Conservation (phyloP, 2,888 invertebrate species). For the Nemotelus pantherinus region DNA sequence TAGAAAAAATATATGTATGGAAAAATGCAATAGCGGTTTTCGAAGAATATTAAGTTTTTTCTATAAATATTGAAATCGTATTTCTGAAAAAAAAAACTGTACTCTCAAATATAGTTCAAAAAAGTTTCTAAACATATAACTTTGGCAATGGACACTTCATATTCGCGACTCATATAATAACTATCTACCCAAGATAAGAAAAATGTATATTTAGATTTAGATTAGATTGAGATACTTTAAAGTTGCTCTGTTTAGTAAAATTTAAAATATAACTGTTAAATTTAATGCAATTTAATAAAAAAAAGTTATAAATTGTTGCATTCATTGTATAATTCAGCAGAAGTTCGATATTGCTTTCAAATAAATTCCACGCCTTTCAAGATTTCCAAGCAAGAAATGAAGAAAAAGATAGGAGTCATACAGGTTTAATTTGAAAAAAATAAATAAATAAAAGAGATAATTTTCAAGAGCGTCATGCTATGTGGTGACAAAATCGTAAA, state of each 20-base stretch:
- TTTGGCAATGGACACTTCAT: too few relatives aligned
- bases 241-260: slow-evolving; percentile 18
- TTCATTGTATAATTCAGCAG: slow-evolving; percentile 21
- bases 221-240: not conserved
- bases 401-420: slow-evolving; percentile 37
- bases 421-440: slow-evolving; percentile 25
- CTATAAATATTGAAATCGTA: not conserved
- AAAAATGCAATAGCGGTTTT: too few relatives aligned
- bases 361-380: slow-evolving; percentile 41
- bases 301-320: slow-evolving; percentile 25
- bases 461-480: slow-evolving; percentile 34
- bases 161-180: too few relatives aligned
- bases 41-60: not conserved
- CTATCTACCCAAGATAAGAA: slow-evolving; percentile 13
- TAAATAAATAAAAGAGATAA: slow-evolving; percentile 25
- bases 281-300: slow-evolving; percentile 8
- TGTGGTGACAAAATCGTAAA: slow-evolving; percentile 36
- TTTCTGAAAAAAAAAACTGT: not conserved
- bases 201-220: not conserved
- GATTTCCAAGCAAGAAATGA: slow-evolving; percentile 44
- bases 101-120: not conserved
- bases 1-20: slow-evolving; percentile 16
- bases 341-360: slow-evolving; percentile 8
- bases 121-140: slow-evolving; percentile 6
- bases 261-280: slow-evolving; percentile 19